Base-by-base conservation (phyloP, 2,797 vertebrate genomes). In the Geotrypetes seraphini region DNA sequence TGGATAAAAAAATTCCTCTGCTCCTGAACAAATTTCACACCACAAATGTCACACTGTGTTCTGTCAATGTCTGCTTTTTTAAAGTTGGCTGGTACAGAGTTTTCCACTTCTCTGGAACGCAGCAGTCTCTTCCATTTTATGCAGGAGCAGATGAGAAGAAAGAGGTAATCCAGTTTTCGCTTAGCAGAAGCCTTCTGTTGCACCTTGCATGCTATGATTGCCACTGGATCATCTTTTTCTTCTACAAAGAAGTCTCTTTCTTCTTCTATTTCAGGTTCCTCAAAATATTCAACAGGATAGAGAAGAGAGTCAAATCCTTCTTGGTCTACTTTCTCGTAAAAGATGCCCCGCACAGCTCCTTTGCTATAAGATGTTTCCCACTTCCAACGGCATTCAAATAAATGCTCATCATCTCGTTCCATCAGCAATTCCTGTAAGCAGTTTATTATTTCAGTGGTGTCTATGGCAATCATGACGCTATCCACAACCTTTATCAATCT, bases 11-110 rank as follows among this genome's bases (percentile, higher is more conserved):
- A 77, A 49, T 25, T 60, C 36, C 68, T 52, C 0, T 61, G 44
- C 16, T 36, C 43, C 5, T 54, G 56, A 7, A 33, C 51, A 49
- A 86, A 85, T 35, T 71, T 81, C 10, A 81, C 63, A 2, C 83
- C 83, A 19, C 83, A 86, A 12, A 85, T 69, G 32, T 86, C 81
- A 5, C 82, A 85, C 52, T 83, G 82, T 1, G 79, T 85, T 47
- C 60, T 51, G 45, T 86, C 83, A 12, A 83, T 50, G 7, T 81
- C 77, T 3, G 82, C 82, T 35, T 40, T 76, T 57, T 73, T 82
- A 57, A 86, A 86, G 41, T 60, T 41, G 3, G 39, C 50, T 1
- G 60, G 55, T 3, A 56, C 19, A 5, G 60, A 64, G 20, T 64
- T 71, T 15, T 62, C 43, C 20, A 50, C 18, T 31, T 63, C 56